A percentile compares a stretch with the other conserved stretches of the same genome.
Conservation (phyloP, 2,113 vertebrate genomes). For the Conger conger region DNA sequence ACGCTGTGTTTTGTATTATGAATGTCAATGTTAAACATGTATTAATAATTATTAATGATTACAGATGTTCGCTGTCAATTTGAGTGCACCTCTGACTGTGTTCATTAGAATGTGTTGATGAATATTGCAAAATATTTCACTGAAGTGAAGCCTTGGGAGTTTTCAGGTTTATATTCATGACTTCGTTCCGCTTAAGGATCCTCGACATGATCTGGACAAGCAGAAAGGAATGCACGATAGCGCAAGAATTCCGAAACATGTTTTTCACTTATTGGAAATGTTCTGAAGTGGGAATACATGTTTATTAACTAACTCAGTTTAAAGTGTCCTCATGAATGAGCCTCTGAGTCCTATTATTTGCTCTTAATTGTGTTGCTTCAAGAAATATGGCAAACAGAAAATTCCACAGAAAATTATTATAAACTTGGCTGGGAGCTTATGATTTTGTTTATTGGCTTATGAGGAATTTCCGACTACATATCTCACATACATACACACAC, state of each 20-base stretch:
- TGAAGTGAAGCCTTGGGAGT: background rate
- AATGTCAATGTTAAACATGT: too few species aligned
- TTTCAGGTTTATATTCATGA: conserved; percentile 20
- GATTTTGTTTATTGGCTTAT: background rate
- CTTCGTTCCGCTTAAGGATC: conserved; percentile 10
- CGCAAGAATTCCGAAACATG: conserved; percentile 9
- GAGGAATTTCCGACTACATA: too few species aligned
- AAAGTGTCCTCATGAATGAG: background rate
- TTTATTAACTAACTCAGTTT: background rate
- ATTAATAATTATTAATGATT: conserved; percentile 6
- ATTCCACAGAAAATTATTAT: background rate
- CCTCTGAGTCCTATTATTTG: conserved; percentile 8
- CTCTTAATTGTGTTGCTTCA: background rate
- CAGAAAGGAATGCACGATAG: background rate
- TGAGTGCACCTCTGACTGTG: background rate
- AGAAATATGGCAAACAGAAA: background rate
- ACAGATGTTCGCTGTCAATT: background rate
- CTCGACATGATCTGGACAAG: conserved; percentile 9
- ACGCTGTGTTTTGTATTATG: background rate
- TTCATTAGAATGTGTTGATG: conserved; percentile 10
- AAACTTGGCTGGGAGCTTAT: background rate
- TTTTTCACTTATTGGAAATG: background rate
- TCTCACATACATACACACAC: too few species aligned
- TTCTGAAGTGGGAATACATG: conserved; percentile 13
- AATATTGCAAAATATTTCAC: background rate